Evolutionary conservation across 2,888 invertebrate genomes (phyloP), one percentile per base, ranked within the genome.

Genomic region (Meteorus colon): DNA sequence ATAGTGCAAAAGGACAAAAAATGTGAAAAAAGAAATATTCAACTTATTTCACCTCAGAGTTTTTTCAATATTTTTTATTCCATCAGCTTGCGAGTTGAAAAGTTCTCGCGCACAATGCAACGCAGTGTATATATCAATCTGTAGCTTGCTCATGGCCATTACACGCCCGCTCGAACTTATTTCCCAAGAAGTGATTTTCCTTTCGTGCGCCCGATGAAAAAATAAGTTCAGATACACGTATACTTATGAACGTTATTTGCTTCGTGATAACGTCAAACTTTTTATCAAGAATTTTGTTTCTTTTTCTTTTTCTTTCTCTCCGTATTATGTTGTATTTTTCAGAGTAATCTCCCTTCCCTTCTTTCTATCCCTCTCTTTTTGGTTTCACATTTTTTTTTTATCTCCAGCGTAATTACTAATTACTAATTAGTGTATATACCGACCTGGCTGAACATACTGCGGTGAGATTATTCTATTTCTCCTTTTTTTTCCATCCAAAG

Each of bases 81-180:
- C 41, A 45, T 68, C 74, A 69, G 62, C 62, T 74, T 68, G 29
- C 48, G 62, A 73, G 68, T 74, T 74, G 48, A 69, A 62, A 74
- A 74, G 74, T 74, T 74, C 68, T 62, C 67, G 62, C 60, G 51
- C 48, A 68, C 74, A 74, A 73, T 67, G 67, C 66, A 73, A 45
- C 66, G 37, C 55, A 67, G 67, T 59, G 67, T 73, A n/a, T 29
- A 31, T 62, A 16, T 62, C 66, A 67, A 73, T 67, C 66, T 60
- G 16, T n/a, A 34, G 51, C 73, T 65, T 72, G 71, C 63, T 29
- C 55, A 55, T 55, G 24, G 55, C 10, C 48, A 48, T n/a, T 55
- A 55, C 55, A 19, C 37, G 65, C 65, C 12, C 65, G 37, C 37
- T 65, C 37, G 12, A 37, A 48, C 60, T 60, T 34, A 45, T 37